Percentiles rank a stretch among this genome's conserved stretches.
phyloP scores from a whole-genome alignment of 2,888 invertebrate genomes.

The Venustoraphidia nigricollis region DNA sequence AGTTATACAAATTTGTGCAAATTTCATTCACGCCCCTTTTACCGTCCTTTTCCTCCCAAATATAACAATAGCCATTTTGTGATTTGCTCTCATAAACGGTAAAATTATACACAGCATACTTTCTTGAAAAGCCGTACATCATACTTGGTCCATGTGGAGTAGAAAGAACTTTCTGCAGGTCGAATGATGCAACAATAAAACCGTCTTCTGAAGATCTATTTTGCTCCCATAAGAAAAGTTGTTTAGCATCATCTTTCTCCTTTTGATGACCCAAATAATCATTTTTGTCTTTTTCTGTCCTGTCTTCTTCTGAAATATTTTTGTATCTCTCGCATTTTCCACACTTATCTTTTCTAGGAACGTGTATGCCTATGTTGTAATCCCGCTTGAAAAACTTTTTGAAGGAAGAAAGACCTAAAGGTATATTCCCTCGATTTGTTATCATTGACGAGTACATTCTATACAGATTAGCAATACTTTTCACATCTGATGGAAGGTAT shows the following conservation, averaged over 20 bases:
- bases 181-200: constrained; percentile 10
- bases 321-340: too few species aligned
- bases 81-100: constrained; percentile 15
- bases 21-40: constrained; percentile 13
- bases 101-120: constrained; percentile 17
- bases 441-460: constrained; percentile 5
- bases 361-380: constrained; percentile 11
- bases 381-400: constrained; percentile 3
- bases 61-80: constrained; percentile 14
- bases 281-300: background rate
- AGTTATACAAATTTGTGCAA: constrained; percentile 11
- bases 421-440: constrained; percentile 1
- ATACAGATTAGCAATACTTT: constrained; percentile 5
- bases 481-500: constrained; percentile 8
- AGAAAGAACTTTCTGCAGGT: constrained; percentile 15
- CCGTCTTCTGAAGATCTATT: background rate
- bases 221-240: constrained; percentile 5
- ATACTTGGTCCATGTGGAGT: constrained; percentile 15
- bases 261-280: constrained; percentile 7
- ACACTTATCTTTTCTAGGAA: constrained; percentile 8
- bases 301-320: background rate
- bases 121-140: constrained; percentile 14
- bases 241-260: constrained; percentile 6
- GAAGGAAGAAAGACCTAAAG: constrained; percentile 3
- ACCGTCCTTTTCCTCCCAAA: constrained; percentile 14